Base-by-base conservation (phyloP, 2,797 vertebrate genomes). In the Neostethus bicornis region DNA sequence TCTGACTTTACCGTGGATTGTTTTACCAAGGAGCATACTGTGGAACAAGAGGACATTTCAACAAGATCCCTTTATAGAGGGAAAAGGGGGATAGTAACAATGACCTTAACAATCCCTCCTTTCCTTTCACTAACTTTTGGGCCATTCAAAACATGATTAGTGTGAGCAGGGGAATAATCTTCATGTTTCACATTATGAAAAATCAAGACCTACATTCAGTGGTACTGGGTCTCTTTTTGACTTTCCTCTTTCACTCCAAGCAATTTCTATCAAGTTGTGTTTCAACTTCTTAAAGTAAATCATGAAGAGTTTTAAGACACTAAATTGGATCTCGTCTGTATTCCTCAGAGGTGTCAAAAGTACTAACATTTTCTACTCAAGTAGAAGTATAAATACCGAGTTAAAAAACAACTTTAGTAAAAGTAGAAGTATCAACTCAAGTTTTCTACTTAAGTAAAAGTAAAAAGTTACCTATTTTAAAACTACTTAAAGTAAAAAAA, bases 31-130 rank as follows among this genome's bases (percentile, higher is more conserved):
- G 51, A 73, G 59, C 77, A n/a, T 49, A 76, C 61, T 23, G 45
- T 34, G 77, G 64, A 86, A 84, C 85, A 85, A 85, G 81, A 80
- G 65, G 55, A 82, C 77, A 77, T 90, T 87, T 87, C 85, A 86
- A 78, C 84, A 82, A 66, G 79, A 85, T 74, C 21, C 54, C 60
- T 80, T 84, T 81, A 80, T 82, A 58, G 69, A 68, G 72, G 61
- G 66, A 79, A 80, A 72, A 38, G 39, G 56, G 64, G 47, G 42
- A 66, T 80, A 69, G 29, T 70, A 66, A 59, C 81, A 85, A 74
- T 73, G 26, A 74, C 77, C 81, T 75, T 44, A 80, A 82, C 74
- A 82, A 86, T 74, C 28, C 3, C 10, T 57, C 45, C 38, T 54
- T 84, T 79, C 73, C 80, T 66, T 62, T 79, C 25, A 52, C 51